These are phyloP conservation scores for Sphaerophoria rueppellii DNA, from an alignment of 2,888 invertebrate genomes.

Conservation along the genomic window DNA sequence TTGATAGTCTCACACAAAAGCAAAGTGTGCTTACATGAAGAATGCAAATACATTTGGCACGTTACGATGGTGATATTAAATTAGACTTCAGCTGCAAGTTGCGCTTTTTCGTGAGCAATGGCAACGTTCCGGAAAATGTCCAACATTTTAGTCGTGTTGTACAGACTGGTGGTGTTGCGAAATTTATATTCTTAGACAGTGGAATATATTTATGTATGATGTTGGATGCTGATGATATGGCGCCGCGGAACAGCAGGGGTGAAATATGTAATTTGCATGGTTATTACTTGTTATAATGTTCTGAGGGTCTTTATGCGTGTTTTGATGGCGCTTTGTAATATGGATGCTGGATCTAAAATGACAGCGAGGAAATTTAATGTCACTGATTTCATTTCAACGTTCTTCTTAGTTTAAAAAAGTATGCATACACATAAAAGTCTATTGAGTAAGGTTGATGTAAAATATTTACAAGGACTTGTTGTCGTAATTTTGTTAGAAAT, in stretches of 20 bases:
- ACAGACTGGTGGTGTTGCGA: not conserved
- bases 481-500: not conserved
- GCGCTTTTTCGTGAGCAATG: slow-evolving; percentile 53
- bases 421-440: not conserved
- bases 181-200: not conserved
- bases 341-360: slow-evolving; percentile 1
- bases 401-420: not conserved
- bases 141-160: slow-evolving; percentile 26
- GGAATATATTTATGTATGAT: not conserved
- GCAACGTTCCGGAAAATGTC: slow-evolving; percentile 45
- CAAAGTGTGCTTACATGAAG: not conserved
- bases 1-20: not conserved
- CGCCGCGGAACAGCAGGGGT: slow-evolving; percentile 48
- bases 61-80: slow-evolving; percentile 18
- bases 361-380: slow-evolving; percentile 14
- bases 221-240: slow-evolving; percentile 49
- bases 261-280: slow-evolving; percentile 51
- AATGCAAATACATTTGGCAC: not conserved
- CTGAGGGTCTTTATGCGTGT: not conserved
- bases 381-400: not conserved
- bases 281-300: slow-evolving; percentile 52
- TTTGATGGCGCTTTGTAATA: not conserved
- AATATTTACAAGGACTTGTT: not conserved
- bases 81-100: slow-evolving; percentile 23
- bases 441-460: not conserved